Evolutionary conservation across 1,140 invertebrate genomes (phyloP).

Genomic region (Steinernema khuongi): DNA sequence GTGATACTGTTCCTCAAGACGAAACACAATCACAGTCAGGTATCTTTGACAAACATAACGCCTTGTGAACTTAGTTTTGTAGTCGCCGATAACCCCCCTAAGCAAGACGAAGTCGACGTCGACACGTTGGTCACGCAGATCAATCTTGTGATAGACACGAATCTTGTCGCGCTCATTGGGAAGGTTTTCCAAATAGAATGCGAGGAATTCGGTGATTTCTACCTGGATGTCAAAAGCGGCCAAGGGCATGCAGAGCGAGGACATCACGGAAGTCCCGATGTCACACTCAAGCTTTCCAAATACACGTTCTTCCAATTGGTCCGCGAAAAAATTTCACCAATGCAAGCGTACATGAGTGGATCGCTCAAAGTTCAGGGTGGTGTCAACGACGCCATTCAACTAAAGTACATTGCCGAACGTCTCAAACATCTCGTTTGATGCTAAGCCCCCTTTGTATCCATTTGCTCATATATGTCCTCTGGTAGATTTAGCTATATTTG

Average conservation of each 20-base stretch:
- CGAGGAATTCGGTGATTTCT: not conserved
- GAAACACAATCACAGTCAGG: not conserved
- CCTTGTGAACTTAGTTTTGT: not conserved
- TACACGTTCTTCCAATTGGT: constrained; percentile 5
- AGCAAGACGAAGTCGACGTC: not conserved
- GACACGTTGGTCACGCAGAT: not conserved
- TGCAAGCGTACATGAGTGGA: constrained; percentile 10
- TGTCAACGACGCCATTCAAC: constrained; percentile 1
- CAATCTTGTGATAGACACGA: not conserved
- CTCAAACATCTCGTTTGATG: not conserved
- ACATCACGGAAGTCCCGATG: not conserved
- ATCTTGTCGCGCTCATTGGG: not conserved
- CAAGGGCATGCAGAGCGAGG: not conserved
- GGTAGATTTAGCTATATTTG: not conserved
- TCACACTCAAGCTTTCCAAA: not conserved
- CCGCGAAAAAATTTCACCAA: not conserved
- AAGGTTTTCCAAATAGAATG: constrained; percentile 5
- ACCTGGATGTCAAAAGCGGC: not conserved
- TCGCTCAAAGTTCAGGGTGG: not conserved
- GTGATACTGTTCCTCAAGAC: too few relatives aligned
- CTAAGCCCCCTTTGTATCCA: not conserved
- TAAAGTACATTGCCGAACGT: not conserved
- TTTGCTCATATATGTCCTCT: not conserved
- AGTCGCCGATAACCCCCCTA: not conserved
- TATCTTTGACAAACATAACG: not conserved